Conservation (phyloP, 2,797 vertebrate species). For the Carapus acus region DNA sequence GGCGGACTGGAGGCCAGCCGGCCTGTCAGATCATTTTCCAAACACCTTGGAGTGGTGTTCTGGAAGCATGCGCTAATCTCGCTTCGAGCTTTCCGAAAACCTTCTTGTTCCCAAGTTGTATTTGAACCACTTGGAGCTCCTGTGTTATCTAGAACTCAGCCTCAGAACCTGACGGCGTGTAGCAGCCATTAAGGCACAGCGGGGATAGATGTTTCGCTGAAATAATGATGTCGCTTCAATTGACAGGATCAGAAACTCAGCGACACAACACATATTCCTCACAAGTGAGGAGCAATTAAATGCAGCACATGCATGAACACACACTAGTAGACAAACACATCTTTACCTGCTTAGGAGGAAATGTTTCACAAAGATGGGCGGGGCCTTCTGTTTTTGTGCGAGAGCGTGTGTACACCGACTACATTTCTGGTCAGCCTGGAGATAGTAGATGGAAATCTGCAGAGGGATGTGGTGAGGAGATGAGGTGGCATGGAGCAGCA, state of each 20-base stretch:
- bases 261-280: no score
- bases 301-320: background rate
- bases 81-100: slow-evolving; percentile 25
- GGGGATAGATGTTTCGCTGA: no score
- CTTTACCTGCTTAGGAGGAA: slow-evolving; percentile 69
- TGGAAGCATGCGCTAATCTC: slow-evolving; percentile 12
- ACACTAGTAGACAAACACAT: slow-evolving; percentile 18
- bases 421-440: slow-evolving; percentile 59
- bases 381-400: slow-evolving; percentile 36
- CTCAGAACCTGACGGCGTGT: slow-evolving; percentile 1
- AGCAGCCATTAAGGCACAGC: background rate
- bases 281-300: no score
- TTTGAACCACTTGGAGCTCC: slow-evolving; percentile 16
- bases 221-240: slow-evolving; percentile 4
- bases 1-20: slow-evolving; percentile 23
- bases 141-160: background rate
- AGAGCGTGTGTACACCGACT: no score
- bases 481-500: slow-evolving; percentile 18
- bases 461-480: slow-evolving; percentile 15
- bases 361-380: slow-evolving; percentile 52
- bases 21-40: slow-evolving; percentile 32
- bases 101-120: slow-evolving; percentile 27
- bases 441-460: slow-evolving; percentile 37
- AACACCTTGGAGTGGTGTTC: slow-evolving; percentile 15
- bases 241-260: background rate